Conservation (phyloP, 2,888 invertebrate genomes). For the Brachypterus glaber region DNA sequence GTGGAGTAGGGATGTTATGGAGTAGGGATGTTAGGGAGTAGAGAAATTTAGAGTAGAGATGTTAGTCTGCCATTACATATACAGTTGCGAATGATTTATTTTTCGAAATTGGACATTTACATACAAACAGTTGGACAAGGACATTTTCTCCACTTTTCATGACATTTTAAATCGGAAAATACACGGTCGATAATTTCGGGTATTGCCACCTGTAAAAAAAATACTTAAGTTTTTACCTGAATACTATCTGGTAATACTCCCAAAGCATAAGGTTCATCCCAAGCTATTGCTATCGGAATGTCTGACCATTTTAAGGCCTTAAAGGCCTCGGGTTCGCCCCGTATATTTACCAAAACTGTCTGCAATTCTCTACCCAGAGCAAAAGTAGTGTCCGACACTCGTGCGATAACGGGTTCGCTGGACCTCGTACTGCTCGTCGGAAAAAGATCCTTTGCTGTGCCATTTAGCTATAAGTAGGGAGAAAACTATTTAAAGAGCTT, state of each 20-base stretch:
- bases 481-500: conserved; percentile 1
- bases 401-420: conserved; percentile 74
- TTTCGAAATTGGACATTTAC: too few species aligned
- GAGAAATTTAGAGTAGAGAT: too few species aligned
- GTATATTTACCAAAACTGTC: conserved; percentile 74
- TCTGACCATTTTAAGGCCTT: conserved; percentile 74
- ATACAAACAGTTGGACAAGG: too few species aligned
- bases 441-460: conserved; percentile 71
- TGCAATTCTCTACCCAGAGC: conserved; percentile 81
- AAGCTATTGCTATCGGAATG: conserved; percentile 64
- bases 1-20: too few species aligned
- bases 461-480: conserved; percentile 37
- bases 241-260: conserved; percentile 75
- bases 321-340: conserved; percentile 57
- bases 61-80: too few species aligned
- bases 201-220: not conserved
- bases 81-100: too few species aligned
- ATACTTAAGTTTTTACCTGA: conserved; percentile 43
- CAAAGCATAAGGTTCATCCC: conserved; percentile 89
- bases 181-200: too few species aligned
- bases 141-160: too few species aligned
- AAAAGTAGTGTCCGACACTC: conserved; percentile 64
- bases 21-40: too few species aligned
- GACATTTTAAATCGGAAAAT: too few species aligned
- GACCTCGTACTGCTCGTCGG: conserved; percentile 71